A percentile compares a stretch with the other conserved stretches of the same genome.
Evolutionary conservation across 2,888 invertebrate genomes (phyloP).

Genomic region (Sphaerophoria rueppellii): DNA sequence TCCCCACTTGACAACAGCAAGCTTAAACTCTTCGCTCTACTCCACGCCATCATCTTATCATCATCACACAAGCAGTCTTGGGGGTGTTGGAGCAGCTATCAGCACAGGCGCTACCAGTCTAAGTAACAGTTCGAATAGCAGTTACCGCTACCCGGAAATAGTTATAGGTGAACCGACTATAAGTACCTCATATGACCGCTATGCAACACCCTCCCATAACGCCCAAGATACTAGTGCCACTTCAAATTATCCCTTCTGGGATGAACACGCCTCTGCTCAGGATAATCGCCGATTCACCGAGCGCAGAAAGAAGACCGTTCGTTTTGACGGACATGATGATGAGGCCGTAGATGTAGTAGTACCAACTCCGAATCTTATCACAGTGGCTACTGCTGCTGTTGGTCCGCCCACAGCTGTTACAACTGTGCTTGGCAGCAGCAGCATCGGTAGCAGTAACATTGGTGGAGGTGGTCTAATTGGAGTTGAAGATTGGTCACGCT

Average conservation of each 20-base stretch:
- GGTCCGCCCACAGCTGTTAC: slow-evolving; percentile 78
- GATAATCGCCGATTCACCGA: slow-evolving; percentile 92
- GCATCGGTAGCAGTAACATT: slow-evolving; percentile 80
- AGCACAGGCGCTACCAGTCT: slow-evolving; percentile 17
- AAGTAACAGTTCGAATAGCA: slow-evolving; percentile 79
- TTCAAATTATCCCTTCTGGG: slow-evolving; percentile 76
- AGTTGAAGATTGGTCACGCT: slow-evolving; percentile 85
- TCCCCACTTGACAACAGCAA: slow-evolving; percentile 42
- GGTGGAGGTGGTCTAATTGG: slow-evolving; percentile 63
- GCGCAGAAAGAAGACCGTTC: slow-evolving; percentile 96
- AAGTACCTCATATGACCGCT: slow-evolving; percentile 77
- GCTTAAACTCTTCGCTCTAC: slow-evolving; percentile 36
- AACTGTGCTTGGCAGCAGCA: slow-evolving; percentile 76
- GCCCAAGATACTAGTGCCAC: slow-evolving; percentile 70
- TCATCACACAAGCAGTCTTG: slow-evolving; percentile 79
- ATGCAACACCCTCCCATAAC: slow-evolving; percentile 67
- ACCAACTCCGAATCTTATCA: slow-evolving; percentile 79
- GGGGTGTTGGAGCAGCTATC: slow-evolving; percentile 43
- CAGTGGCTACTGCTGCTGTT: slow-evolving; percentile 80
- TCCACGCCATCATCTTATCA: slow-evolving; percentile 81
- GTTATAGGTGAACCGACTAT: slow-evolving; percentile 78
- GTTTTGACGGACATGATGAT: slow-evolving; percentile 90
- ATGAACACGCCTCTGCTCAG: slow-evolving; percentile 78
- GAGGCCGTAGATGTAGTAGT: slow-evolving; percentile 67
- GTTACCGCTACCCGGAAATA: slow-evolving; percentile 83